phyloP scores from a whole-genome alignment of 1,140 invertebrate genomes.

The Cotesia vestalis region DNA sequence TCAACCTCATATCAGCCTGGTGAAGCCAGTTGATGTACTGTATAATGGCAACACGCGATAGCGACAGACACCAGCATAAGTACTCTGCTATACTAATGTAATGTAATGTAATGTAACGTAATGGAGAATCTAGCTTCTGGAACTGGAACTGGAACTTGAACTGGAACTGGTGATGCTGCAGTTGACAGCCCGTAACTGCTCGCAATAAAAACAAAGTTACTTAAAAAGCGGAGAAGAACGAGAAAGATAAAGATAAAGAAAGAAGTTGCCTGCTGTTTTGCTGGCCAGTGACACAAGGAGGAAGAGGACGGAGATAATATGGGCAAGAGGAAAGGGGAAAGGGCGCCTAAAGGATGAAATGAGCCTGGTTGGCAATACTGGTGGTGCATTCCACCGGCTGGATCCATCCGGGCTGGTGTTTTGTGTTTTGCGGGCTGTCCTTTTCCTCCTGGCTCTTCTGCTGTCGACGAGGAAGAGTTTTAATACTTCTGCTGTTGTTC shows the following conservation, averaged over 20 bases:
- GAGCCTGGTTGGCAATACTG: conserved; percentile 34
- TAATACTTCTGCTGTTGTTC: background rate
- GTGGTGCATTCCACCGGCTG: conserved; percentile 35
- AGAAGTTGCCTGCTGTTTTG: background rate
- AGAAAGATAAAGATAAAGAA: background rate
- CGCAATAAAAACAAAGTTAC: background rate
- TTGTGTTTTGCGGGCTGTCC: background rate
- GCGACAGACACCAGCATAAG: conserved; percentile 27
- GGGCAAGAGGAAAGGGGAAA: conserved; percentile 6
- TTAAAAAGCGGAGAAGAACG: background rate
- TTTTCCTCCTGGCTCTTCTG: background rate
- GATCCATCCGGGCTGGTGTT: conserved; percentile 21
- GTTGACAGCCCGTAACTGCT: background rate
- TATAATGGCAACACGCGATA: conserved; percentile 28
- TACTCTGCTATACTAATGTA: conserved; percentile 23
- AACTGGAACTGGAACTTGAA: no score
- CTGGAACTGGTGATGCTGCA: background rate
- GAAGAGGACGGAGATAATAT: background rate
- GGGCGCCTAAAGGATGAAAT: conserved; percentile 37
- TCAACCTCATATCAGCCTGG: conserved; percentile 1
- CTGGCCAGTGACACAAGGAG: background rate
- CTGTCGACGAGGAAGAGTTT: background rate
- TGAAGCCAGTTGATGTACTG: background rate
- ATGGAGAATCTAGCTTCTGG: background rate
- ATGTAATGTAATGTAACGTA: conserved; percentile 22